phyloP scores from a whole-genome alignment of 2,113 vertebrate species.

The Cyprinodon variegatus region DNA sequence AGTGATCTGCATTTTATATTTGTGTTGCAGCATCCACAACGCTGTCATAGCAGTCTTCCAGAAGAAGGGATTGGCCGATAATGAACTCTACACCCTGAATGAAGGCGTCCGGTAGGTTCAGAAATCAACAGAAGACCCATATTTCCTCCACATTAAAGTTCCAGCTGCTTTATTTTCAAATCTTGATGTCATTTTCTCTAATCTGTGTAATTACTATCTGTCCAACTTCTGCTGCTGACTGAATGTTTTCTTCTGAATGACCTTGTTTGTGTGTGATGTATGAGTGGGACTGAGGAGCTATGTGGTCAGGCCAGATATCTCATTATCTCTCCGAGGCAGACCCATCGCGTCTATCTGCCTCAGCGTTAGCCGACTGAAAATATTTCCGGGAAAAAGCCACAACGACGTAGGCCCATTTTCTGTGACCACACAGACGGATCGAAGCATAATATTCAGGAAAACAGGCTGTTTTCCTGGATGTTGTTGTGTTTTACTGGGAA shows the following conservation, averaged over 20 bases:
- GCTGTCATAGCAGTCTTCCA: conserved; percentile 95
- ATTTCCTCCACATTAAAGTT: not conserved
- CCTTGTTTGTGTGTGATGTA: conserved; percentile 55
- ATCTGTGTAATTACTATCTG: conserved; percentile 41
- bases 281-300: conserved; percentile 60
- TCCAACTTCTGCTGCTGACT: conserved; percentile 33
- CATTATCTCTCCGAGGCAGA: conserved; percentile 71
- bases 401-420: conserved; percentile 8
- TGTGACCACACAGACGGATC: conserved; percentile 6
- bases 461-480: not conserved
- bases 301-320: conserved; percentile 61
- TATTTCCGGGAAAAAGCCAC: conserved; percentile 21
- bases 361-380: conserved; percentile 38
- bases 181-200: conserved; percentile 40
- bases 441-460: not conserved
- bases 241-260: conserved; percentile 36
- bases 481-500: conserved; percentile 2
- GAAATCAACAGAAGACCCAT: not conserved
- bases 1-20: not conserved
- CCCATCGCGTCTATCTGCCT: conserved; percentile 35
- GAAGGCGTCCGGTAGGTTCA: conserved; percentile 83
- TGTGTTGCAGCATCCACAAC: conserved; percentile 89
- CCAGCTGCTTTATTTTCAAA: conserved; percentile 24
- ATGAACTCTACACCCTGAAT: conserved; percentile 92
- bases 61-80: conserved; percentile 91